Conservation (phyloP, 2,888 invertebrate genomes). For the Dolomedes plantarius region DNA sequence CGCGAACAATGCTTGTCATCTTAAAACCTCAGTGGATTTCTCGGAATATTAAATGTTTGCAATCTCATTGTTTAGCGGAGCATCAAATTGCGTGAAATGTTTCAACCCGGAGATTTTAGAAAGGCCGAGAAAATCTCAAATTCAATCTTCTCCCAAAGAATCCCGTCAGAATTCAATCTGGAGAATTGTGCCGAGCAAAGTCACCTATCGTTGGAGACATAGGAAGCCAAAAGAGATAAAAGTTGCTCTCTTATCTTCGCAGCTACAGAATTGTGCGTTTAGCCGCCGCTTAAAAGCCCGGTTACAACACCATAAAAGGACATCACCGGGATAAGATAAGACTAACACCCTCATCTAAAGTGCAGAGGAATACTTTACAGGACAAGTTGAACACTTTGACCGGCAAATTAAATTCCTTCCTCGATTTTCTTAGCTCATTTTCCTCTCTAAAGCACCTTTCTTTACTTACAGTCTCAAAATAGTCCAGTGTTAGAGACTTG, state of each 20-base stretch:
- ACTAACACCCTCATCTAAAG: slow-evolving; percentile 25
- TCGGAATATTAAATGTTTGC: neutral
- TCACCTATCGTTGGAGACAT: neutral
- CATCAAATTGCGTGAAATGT: neutral
- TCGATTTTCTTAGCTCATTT: neutral
- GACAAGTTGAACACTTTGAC: slow-evolving; percentile 3
- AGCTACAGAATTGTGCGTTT: neutral
- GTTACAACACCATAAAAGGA: slow-evolving; percentile 40
- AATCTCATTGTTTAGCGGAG: neutral
- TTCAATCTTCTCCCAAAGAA: slow-evolving; percentile 3
- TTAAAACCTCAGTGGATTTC: neutral
- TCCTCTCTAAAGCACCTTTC: no score
- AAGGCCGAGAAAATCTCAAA: neutral
- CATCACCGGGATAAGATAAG: slow-evolving; percentile 46
- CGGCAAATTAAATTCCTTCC: slow-evolving; percentile 6
- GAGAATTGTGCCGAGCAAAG: neutral
- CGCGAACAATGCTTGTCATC: no score
- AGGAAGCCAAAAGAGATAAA: neutral
- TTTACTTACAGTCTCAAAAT: no score
- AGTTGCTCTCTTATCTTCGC: neutral
- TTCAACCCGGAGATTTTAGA: neutral
- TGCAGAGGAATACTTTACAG: neutral
- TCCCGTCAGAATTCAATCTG: neutral
- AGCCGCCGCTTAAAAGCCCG: slow-evolving; percentile 23
- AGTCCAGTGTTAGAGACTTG: no score